Conservation (phyloP, 2,113 vertebrate genomes). For the Eretmochelys imbricata region DNA sequence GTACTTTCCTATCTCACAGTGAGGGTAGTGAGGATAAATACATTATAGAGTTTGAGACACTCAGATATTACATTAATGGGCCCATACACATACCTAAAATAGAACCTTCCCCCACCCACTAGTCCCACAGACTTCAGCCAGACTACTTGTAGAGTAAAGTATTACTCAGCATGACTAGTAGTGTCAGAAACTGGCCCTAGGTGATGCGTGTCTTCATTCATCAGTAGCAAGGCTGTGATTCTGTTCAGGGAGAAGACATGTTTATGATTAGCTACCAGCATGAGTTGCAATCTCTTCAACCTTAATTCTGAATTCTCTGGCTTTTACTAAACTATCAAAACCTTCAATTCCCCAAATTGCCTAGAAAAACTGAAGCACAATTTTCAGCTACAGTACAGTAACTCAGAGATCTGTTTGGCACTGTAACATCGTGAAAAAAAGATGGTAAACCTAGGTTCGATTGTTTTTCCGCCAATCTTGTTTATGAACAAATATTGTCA, state of each 20-base stretch:
- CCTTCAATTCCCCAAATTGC: slow-evolving; percentile 27
- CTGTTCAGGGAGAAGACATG: background rate
- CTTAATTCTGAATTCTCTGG: background rate
- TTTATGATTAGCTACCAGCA: background rate
- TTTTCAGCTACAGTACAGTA: slow-evolving; percentile 59
- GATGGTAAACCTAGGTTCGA: slow-evolving; percentile 65
- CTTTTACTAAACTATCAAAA: slow-evolving; percentile 42
- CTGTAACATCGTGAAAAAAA: slow-evolving; percentile 71
- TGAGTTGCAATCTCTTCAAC: slow-evolving; percentile 25
- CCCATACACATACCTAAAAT: background rate
- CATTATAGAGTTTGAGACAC: background rate
- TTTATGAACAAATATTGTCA: slow-evolving; percentile 70
- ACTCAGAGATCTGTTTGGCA: slow-evolving; percentile 83
- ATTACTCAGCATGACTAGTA: background rate
- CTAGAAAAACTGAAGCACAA: slow-evolving; percentile 52
- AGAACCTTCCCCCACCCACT: background rate
- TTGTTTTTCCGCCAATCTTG: slow-evolving; percentile 41
- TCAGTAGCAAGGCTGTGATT: background rate
- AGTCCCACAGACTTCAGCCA: background rate
- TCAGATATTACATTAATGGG: background rate
- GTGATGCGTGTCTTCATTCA: background rate
- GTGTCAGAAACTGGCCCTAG: background rate
- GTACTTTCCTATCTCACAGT: background rate
- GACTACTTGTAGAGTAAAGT: background rate
- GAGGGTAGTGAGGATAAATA: background rate